These are phyloP conservation scores for Cerceris ruficornis DNA, from an alignment of 2,888 invertebrate species.

Conservation along the genomic window DNA sequence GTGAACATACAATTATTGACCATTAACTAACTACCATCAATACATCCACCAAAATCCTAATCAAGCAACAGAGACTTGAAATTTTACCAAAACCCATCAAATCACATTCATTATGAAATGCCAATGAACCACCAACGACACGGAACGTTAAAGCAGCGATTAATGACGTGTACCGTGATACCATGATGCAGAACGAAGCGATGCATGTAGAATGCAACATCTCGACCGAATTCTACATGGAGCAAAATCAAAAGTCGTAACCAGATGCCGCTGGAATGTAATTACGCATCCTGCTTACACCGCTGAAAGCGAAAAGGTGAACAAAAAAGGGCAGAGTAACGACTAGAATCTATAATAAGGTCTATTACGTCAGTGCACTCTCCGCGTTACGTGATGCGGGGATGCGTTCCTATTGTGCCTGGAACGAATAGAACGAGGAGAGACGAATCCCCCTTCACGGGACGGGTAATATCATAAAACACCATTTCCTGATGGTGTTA, in stretches of 20 bases:
- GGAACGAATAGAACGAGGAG: conserved; percentile 17
- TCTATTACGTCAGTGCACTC: conserved; percentile 34
- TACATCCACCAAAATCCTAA: no score
- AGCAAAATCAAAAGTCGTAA: neutral
- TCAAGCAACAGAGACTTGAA: no score
- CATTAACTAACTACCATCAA: no score
- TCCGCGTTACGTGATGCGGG: conserved; percentile 11
- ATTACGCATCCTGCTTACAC: conserved; percentile 3
- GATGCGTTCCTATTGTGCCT: conserved; percentile 34
- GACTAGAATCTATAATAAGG: conserved; percentile 39
- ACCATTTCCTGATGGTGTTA: conserved; percentile 36
- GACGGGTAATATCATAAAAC: conserved; percentile 17
- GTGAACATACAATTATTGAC: no score
- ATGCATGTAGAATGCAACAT: no score
- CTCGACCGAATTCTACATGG: no score
- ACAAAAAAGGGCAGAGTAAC: conserved; percentile 35
- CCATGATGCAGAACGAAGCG: no score
- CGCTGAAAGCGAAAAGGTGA: conserved; percentile 36
- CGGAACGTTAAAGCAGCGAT: no score
- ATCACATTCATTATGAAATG: no score
- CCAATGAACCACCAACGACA: no score
- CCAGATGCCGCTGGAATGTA: neutral
- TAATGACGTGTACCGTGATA: no score
- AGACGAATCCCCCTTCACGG: conserved; percentile 13
- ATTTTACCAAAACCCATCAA: no score